Conservation (phyloP, 2,113 vertebrate genomes). For the Panurus biarmicus region DNA sequence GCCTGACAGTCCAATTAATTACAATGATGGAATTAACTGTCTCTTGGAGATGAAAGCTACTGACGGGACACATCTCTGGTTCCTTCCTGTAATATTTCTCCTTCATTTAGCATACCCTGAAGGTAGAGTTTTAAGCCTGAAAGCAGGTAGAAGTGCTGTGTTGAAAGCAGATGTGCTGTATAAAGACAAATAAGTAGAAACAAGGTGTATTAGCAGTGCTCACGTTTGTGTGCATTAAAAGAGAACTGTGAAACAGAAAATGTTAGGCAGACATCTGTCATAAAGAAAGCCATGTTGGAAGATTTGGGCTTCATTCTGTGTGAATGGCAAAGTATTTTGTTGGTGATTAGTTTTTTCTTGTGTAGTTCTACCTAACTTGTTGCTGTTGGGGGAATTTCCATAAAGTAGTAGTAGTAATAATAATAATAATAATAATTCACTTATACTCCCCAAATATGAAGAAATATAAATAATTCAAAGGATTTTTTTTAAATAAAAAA, state of each 20-base stretch:
- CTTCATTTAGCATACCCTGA: not conserved
- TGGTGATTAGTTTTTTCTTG: not conserved
- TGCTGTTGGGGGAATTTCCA: not conserved
- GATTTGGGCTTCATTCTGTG: not conserved
- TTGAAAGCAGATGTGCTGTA: not conserved
- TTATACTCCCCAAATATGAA: not conserved
- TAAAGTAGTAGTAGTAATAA: not conserved
- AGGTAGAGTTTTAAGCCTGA: not conserved
- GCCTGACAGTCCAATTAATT: not conserved
- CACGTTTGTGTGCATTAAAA: not conserved
- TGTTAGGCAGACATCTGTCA: not conserved
- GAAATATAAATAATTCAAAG: not conserved
- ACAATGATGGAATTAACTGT: not conserved
- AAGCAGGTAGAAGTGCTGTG: not conserved
- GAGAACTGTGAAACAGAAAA: not conserved
- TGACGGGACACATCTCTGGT: not conserved
- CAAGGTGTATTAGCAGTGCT: not conserved
- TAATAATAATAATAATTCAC: not conserved
- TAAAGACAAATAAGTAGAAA: not conserved
- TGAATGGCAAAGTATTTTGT: not conserved
- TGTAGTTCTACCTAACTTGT: not conserved
- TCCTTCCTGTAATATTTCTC: not conserved
- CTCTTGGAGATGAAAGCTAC: not conserved
- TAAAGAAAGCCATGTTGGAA: not conserved
- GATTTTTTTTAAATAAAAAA: not conserved